Evolutionary conservation across 2,888 invertebrate species (phyloP).

Genomic region (Himalopsyche kuldschensis): DNA sequence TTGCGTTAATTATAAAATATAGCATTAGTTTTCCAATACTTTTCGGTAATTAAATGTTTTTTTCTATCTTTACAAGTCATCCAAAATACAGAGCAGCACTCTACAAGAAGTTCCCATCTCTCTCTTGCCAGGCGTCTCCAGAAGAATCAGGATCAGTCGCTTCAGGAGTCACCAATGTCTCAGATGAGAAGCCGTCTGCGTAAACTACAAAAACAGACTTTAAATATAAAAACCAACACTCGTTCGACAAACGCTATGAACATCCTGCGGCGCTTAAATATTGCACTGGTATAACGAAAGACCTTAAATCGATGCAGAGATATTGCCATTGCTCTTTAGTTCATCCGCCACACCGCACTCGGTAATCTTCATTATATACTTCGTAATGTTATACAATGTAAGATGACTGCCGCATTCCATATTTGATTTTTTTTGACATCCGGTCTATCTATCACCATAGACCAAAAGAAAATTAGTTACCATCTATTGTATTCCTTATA

Average conservation of each 20-base stretch:
- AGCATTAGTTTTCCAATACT: background rate
- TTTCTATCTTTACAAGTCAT: conserved; percentile 58
- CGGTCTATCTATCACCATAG: background rate
- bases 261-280: background rate
- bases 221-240: too few species aligned
- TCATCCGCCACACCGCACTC: background rate
- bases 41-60: background rate
- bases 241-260: too few species aligned
- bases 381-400: background rate
- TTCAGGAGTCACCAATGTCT: conserved; percentile 69
- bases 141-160: conserved; percentile 68
- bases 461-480: background rate
- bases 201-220: conserved; percentile 46
- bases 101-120: conserved; percentile 75
- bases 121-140: conserved; percentile 65
- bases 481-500: background rate
- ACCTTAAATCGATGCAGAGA: background rate
- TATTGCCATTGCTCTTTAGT: background rate
- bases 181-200: conserved; percentile 68
- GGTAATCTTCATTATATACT: background rate
- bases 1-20: too few species aligned
- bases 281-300: background rate
- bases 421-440: background rate
- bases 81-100: conserved; percentile 78
- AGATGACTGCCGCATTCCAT: background rate